phyloP scores from a whole-genome alignment of 37 sponge, comb jelly and placozoan genomes.

The Geodia barretti region DNA sequence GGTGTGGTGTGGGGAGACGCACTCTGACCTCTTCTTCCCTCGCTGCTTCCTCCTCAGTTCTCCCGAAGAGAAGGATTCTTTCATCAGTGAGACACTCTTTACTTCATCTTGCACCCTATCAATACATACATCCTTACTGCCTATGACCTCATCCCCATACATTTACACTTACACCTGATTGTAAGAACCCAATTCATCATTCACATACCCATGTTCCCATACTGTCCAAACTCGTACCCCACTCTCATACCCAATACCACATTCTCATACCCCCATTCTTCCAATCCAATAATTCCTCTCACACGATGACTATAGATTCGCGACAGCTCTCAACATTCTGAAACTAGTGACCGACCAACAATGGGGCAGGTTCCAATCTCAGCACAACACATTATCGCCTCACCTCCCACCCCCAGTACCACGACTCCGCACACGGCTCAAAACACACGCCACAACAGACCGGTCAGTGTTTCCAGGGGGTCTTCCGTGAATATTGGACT shows the following conservation, averaged over 20 bases:
- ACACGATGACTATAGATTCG: constrained; percentile 77
- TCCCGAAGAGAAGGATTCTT: constrained; percentile 80
- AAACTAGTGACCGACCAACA: constrained; percentile 41
- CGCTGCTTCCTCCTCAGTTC: constrained; percentile 85
- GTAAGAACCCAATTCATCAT: background rate
- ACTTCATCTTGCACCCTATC: no score
- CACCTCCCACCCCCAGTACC: background rate
- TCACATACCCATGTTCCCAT: background rate
- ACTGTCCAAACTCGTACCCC: background rate
- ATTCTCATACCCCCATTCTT: background rate
- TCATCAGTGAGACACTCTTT: constrained; percentile 59
- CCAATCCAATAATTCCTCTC: background rate
- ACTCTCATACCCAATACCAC: background rate
- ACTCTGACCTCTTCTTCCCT: constrained; percentile 88
- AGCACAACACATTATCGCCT: no score
- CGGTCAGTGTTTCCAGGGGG: background rate
- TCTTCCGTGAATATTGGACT: no score
- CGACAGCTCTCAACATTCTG: constrained; percentile 73
- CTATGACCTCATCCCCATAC: background rate
- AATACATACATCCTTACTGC: background rate
- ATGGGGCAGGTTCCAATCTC: no score
- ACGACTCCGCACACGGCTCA: background rate
- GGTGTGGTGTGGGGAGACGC: constrained; percentile 75
- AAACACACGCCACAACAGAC: background rate
- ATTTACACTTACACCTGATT: no score